Evolutionary conservation across 2,797 vertebrate genomes (phyloP).

Genomic region (Sparidentex hasta): DNA sequence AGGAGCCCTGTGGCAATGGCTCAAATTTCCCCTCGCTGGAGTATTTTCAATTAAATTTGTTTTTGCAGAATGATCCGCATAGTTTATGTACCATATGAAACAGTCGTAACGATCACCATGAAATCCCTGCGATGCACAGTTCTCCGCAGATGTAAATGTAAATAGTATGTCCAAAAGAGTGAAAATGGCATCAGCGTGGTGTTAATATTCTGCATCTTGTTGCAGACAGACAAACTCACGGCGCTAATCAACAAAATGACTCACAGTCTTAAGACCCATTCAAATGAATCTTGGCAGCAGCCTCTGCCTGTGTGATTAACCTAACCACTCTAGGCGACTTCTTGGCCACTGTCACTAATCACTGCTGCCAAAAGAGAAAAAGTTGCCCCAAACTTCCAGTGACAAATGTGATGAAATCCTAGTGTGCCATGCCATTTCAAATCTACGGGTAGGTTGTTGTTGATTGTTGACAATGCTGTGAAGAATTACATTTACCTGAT

Average conservation of each 20-base stretch:
- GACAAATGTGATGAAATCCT: conserved; percentile 33
- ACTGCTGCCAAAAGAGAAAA: conserved; percentile 57
- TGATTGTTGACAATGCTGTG: conserved; percentile 35
- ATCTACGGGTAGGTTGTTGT: conserved; percentile 21
- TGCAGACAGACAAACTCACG: conserved; percentile 49
- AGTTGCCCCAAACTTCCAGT: conserved; percentile 47
- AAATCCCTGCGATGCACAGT: neutral
- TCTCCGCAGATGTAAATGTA: conserved; percentile 8
- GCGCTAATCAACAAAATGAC: conserved; percentile 64
- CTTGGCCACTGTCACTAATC: conserved; percentile 53
- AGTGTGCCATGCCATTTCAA: neutral
- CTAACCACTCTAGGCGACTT: conserved; percentile 54
- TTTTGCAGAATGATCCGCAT: conserved; percentile 8
- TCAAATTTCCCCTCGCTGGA: neutral
- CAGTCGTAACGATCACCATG: neutral
- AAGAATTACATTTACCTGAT: conserved; percentile 55
- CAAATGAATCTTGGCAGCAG: conserved; percentile 65
- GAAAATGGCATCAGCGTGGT: neutral
- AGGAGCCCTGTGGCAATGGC: neutral
- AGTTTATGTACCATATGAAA: conserved; percentile 7
- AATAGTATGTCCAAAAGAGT: conserved; percentile 25
- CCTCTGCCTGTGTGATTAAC: conserved; percentile 66
- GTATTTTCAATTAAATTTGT: conserved; percentile 15
- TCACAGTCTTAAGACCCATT: conserved; percentile 61
- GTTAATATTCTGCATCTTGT: conserved; percentile 45